Evolutionary conservation across 2,888 invertebrate genomes (phyloP).

Genomic region (Trachelus iudaicus): DNA sequence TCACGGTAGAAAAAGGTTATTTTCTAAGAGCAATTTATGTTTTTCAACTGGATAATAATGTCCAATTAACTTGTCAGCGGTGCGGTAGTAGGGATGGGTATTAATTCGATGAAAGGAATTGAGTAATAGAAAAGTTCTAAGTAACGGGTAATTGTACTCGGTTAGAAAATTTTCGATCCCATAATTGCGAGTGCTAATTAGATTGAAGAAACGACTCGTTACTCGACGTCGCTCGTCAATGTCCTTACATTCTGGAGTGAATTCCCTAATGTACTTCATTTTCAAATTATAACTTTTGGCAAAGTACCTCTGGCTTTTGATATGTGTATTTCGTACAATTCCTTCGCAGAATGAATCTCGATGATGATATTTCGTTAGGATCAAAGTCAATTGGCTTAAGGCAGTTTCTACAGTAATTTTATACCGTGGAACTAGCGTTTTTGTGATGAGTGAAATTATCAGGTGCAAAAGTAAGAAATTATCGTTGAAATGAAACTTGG

Average conservation of each 20-base stretch:
- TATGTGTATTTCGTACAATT: neutral
- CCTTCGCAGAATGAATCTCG: neutral
- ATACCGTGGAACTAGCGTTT: neutral
- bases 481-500: neutral
- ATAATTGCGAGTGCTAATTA: neutral
- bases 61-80: neutral
- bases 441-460: neutral
- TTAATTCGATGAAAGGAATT: neutral
- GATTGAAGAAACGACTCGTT: neutral
- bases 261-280: neutral
- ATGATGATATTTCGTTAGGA: neutral
- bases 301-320: neutral
- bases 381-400: neutral
- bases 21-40: slow-evolving; percentile 7
- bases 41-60: slow-evolving; percentile 6
- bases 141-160: neutral
- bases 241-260: neutral
- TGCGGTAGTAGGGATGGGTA: neutral
- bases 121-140: slow-evolving; percentile 3
- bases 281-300: neutral
- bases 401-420: neutral
- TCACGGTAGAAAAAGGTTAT: neutral
- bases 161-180: neutral
- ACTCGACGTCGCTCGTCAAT: neutral
- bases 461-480: neutral